Base-by-base conservation (phyloP, 1,140 invertebrate species). In the Lasaia peninsularis region DNA sequence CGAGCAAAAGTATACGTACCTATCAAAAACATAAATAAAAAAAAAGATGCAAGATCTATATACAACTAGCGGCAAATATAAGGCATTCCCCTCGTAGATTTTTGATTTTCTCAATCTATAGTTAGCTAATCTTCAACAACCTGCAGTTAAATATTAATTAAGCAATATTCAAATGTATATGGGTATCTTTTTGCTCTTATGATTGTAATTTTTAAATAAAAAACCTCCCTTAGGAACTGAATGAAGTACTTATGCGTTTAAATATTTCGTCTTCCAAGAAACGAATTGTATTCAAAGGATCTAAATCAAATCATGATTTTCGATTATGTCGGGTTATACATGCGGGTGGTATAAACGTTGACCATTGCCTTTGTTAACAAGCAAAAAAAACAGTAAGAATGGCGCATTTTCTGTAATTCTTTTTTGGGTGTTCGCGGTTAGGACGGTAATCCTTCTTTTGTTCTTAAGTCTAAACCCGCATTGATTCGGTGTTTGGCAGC, bases 391-490 rank as follows among this genome's bases (percentile, higher is more conserved):
- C 53, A 55, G 14, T 28, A 44, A 55, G 53, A 55, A 37, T 24
- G 37, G 35, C 37, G 37, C 58, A 59, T 33, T 61, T 53, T 56
- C 66, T 62, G 60, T 78, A 78, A 78, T 78, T 72, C 73, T 72
- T 75, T 78, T 78, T 65, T 57, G 68, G 72, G 35, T 55, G 18
- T 20, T 20, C 20, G 61, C 51, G 56, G 63, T 44, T 31, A 18
- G 49, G 20, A 34, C 33, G 14, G 35, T 74, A 78, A 78, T 72
- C 73, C 73, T 60, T 69, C 75, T 78, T 76, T 78, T 75, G 75
- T 78, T 75, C 75, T 72, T 73, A 75, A 56, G 58, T 48, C 59
- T 21, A 49, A 50, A 60, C 73, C 73, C 75, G 71, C 73, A 78
- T 78, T 65, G 66, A 64, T 56, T 69, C 67, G 64, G 63, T 71